Evolutionary conservation across 2,113 vertebrate species (phyloP).

Genomic region (Hippocampus guttulatus): DNA sequence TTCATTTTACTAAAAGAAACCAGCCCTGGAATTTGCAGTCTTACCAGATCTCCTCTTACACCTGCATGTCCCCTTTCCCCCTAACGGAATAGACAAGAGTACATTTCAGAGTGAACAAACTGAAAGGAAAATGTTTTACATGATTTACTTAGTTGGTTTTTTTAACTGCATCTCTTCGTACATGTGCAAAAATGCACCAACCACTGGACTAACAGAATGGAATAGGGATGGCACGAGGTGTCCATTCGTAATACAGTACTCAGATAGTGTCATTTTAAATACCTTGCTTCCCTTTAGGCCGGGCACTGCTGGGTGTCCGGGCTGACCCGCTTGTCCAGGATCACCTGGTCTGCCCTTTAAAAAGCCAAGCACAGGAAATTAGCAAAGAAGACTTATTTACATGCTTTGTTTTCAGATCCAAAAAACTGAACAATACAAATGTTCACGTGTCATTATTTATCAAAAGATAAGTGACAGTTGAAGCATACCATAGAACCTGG

Average conservation of each 20-base stretch:
- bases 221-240: background rate
- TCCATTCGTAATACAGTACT: background rate
- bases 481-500: conserved; percentile 78
- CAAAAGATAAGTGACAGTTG: conserved; percentile 2
- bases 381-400: background rate
- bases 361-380: conserved; percentile 8
- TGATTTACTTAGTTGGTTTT: too few species aligned
- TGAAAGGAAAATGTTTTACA: background rate
- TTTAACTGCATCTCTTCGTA: background rate
- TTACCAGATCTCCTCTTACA: conserved; percentile 63
- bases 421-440: background rate
- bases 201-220: background rate
- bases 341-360: conserved; percentile 81
- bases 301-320: conserved; percentile 84
- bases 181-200: background rate
- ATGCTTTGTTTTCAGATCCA: background rate
- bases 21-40: background rate
- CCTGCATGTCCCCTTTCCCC: conserved; percentile 64
- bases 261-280: background rate
- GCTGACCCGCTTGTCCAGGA: conserved; percentile 76
- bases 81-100: conserved; percentile 38
- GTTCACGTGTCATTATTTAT: background rate
- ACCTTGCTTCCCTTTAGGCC: conserved; percentile 84
- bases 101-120: background rate
- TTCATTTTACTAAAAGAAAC: background rate